Evolutionary conservation across 2,113 vertebrate genomes (phyloP).

Genomic region (Actinemys pallida): DNA sequence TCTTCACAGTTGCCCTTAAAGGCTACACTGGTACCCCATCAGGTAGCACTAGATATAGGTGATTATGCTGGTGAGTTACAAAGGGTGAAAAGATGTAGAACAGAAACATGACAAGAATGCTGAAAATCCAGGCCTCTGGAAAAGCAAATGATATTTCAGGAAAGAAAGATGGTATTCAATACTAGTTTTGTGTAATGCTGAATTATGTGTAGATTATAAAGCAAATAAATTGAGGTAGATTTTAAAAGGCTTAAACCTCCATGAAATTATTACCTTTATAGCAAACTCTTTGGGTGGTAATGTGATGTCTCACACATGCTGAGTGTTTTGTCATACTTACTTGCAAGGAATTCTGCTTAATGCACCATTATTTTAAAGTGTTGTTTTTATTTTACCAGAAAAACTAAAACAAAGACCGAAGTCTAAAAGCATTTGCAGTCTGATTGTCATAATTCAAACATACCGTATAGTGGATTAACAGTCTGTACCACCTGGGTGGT

Average conservation of each 20-base stretch:
- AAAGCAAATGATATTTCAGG: neutral
- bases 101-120: neutral
- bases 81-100: neutral
- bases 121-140: neutral
- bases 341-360: neutral
- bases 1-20: neutral
- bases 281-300: neutral
- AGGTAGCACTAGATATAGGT: neutral
- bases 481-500: neutral
- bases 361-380: neutral
- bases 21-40: neutral
- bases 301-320: neutral
- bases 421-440: neutral
- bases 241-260: conserved; percentile 5
- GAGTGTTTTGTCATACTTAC: neutral
- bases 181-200: neutral
- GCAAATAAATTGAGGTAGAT: neutral
- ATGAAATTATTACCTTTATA: conserved; percentile 19
- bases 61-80: neutral
- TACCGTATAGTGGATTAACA: neutral
- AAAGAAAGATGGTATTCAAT: neutral
- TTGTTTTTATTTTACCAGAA: neutral
- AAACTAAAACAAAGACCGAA: neutral
- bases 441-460: neutral
- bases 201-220: neutral